A percentile compares a stretch with the other conserved stretches of the same genome.
Conservation (phyloP, 2,113 vertebrate genomes). For the Pterocles gutturalis region DNA sequence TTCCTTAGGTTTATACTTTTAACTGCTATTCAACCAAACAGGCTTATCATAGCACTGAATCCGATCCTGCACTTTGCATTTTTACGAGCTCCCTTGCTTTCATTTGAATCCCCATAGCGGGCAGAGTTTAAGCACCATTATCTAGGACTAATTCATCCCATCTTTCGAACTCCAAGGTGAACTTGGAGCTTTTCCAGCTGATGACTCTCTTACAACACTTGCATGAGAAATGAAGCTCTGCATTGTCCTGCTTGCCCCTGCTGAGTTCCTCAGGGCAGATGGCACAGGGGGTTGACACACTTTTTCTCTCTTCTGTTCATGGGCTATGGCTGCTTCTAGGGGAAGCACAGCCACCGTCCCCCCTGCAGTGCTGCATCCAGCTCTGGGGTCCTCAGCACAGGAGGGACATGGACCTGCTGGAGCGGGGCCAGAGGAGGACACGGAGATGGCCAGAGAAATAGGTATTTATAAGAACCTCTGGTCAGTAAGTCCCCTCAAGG, state of each 20-base stretch:
- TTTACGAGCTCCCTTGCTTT: neutral
- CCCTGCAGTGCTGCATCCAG: too few relatives aligned
- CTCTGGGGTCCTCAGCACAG: too few relatives aligned
- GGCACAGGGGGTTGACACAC: fast-evolving
- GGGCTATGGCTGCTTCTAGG: neutral
- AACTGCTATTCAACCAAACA: neutral
- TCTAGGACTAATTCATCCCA: neutral
- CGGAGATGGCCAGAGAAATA: neutral
- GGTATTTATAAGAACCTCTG: neutral
- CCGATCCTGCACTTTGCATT: neutral
- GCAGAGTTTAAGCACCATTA: neutral
- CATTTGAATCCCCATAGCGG: neutral
- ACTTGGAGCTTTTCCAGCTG: neutral
- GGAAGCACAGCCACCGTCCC: neutral
- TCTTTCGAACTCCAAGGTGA: neutral
- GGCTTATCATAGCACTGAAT: neutral
- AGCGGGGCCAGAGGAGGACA: too few relatives aligned
- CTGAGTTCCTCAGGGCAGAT: neutral
- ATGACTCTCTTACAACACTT: neutral
- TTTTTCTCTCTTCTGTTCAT: neutral
- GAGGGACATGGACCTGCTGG: too few relatives aligned
- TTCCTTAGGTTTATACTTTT: neutral
- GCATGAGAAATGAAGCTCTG: fast-evolving
- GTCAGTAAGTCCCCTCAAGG: neutral
- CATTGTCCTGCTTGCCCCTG: too few relatives aligned